Base-by-base conservation (phyloP, 2,113 vertebrate genomes). In the Epinephelus lanceolatus region DNA sequence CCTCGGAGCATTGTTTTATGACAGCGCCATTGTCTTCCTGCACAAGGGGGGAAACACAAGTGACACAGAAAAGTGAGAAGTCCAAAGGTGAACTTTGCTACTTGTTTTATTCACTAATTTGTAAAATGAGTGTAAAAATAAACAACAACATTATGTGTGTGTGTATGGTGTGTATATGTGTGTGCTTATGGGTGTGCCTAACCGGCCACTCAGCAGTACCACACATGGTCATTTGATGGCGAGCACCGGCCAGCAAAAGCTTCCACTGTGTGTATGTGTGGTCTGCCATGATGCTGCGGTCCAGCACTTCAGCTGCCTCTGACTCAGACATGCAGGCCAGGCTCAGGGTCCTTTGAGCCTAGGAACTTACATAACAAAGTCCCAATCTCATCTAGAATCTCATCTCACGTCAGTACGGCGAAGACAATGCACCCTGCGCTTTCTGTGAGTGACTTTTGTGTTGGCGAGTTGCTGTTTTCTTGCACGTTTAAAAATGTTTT, bases 291-390 rank as follows among this genome's bases (percentile, higher is more conserved):
- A 88, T 89, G 91, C 85, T 90, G 90, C 71, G 86, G 89, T 91
- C 89, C 90, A 86, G 69, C 91, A 84, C 80, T 85, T 94, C 89
- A 86, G 76, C 91, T 74, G 79, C 86, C 30, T 81, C 83, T 88
- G 90, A 91, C 84, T 92, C 90, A 91, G 83, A 88, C 86, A 61
- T 13, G 11, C 84, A 80, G 70, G 61, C 80, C 74, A 33, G 78
- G 45, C 49, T 69, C 33, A 45, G 80, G 78, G 61, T 65, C 23
- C 65, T 74, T 76, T 60, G 57, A 91, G 87, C 83, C 89, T 89
- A 88, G 87, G 88, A 93, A 93, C 91, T 84, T 84, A 75, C 90
- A 84, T 76, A 91, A 90, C 87, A 88, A 87, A 88, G 76, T 86
- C 81, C 30, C 57, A 37, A 78, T 81, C 77, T 87, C 76, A 89